A percentile compares a stretch with the other conserved stretches of the same genome.
Evolutionary conservation across 2,888 invertebrate species (phyloP).

Genomic region (Himalopsyche kuldschensis): DNA sequence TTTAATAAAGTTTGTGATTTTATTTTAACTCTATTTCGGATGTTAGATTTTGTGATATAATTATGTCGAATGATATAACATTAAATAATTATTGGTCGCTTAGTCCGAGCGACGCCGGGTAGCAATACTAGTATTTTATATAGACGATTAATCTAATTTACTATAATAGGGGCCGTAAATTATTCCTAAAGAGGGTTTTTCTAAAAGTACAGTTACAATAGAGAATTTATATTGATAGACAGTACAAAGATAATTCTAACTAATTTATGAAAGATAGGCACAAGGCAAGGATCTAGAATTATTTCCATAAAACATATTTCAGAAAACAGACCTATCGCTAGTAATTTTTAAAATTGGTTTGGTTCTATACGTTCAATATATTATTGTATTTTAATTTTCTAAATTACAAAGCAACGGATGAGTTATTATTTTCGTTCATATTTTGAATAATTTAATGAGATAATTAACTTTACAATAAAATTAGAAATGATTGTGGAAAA

Average conservation of each 20-base stretch:
- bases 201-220: not conserved
- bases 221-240: not conserved
- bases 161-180: no score
- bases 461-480: no score
- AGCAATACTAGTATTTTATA: no score
- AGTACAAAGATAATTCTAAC: not conserved
- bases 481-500: no score
- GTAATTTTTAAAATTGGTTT: not conserved
- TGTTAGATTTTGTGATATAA: no score
- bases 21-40: no score
- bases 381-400: not conserved
- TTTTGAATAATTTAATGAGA: no score
- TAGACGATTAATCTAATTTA: no score
- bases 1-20: no score
- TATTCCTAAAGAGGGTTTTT: not conserved
- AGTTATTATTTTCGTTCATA: not conserved
- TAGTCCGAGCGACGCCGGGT: no score
- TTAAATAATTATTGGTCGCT: no score
- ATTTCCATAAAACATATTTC: not conserved
- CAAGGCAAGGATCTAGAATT: slow-evolving; percentile 37
- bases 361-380: not conserved
- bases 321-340: not conserved
- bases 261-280: slow-evolving; percentile 31
- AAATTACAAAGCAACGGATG: not conserved
- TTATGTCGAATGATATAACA: no score